These are phyloP conservation scores for Ctenopoma multispine DNA, from an alignment of 2,797 vertebrate genomes.

Conservation along the genomic window DNA sequence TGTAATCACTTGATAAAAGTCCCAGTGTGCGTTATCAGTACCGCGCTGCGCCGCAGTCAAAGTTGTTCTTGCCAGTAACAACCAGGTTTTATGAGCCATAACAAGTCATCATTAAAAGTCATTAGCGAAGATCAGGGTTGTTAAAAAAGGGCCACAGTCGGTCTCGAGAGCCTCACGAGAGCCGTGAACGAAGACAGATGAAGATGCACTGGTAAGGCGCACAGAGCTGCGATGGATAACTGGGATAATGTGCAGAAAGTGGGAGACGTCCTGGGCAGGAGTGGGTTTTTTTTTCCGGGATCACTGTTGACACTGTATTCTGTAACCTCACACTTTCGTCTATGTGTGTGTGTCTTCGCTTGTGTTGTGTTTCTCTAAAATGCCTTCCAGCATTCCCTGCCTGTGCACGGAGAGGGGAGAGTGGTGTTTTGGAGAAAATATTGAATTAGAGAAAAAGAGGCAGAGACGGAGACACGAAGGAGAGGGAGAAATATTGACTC, in stretches of 20 bases:
- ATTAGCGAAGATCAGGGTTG: slow-evolving; percentile 69
- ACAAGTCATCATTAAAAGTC: slow-evolving; percentile 76
- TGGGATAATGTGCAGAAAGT: slow-evolving; percentile 44
- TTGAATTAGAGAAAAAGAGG: slow-evolving; percentile 77
- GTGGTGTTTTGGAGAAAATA: slow-evolving; percentile 77
- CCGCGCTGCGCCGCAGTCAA: slow-evolving; percentile 60
- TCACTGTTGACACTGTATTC: slow-evolving; percentile 43
- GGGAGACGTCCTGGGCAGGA: slow-evolving; percentile 45
- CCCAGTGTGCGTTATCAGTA: slow-evolving; percentile 68
- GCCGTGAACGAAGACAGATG: slow-evolving; percentile 60
- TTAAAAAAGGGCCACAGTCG: slow-evolving; percentile 73
- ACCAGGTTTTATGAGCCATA: slow-evolving; percentile 72
- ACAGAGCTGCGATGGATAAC: slow-evolving; percentile 25
- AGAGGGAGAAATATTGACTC: slow-evolving; percentile 88
- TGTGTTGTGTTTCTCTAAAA: slow-evolving; percentile 53
- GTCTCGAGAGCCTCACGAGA: slow-evolving; percentile 63
- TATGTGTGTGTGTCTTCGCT: slow-evolving; percentile 3
- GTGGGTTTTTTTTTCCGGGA: slow-evolving; percentile 67
- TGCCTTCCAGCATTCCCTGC: slow-evolving; percentile 74
- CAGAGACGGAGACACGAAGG: slow-evolving; percentile 78
- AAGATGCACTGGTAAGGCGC: slow-evolving; percentile 62
- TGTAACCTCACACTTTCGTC: slow-evolving; percentile 54
- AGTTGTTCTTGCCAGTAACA: slow-evolving; percentile 65
- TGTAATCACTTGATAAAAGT: slow-evolving; percentile 65
- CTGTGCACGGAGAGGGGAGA: slow-evolving; percentile 48